Conservation (phyloP, 2,113 vertebrate genomes). For the Talpa occidentalis region DNA sequence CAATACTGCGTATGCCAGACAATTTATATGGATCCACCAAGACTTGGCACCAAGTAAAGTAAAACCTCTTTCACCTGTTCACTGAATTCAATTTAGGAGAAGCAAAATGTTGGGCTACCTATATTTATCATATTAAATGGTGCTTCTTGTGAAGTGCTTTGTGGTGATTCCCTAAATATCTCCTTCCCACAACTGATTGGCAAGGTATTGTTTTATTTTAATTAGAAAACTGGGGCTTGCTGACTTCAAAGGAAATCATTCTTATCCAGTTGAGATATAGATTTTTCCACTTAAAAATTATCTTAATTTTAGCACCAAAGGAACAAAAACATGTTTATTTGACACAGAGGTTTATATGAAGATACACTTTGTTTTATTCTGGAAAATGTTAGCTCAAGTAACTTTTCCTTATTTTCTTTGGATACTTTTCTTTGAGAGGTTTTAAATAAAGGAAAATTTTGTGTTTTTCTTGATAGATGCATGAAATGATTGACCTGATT, state of each 20-base stretch:
- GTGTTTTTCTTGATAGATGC: constrained; percentile 12
- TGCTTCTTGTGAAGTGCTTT: constrained; percentile 20
- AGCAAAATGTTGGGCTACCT: constrained; percentile 41
- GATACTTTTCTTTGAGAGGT: background rate
- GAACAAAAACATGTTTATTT: constrained; percentile 41
- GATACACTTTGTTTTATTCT: background rate
- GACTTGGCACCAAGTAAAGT: constrained; percentile 47
- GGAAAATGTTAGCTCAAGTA: background rate
- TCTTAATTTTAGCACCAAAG: constrained; percentile 12
- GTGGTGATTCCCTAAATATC: constrained; percentile 59
- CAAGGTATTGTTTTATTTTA: constrained; percentile 75
- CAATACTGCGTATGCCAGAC: constrained; percentile 8
- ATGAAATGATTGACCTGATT: background rate
- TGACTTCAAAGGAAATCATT: constrained; percentile 42
- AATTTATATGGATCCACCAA: constrained; percentile 53
- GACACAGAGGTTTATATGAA: constrained; percentile 35
- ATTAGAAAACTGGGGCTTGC: constrained; percentile 57
- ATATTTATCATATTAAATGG: constrained; percentile 59
- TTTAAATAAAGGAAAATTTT: background rate
- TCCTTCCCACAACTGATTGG: constrained; percentile 39
- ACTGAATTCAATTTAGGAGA: constrained; percentile 50
- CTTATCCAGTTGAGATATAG: background rate
- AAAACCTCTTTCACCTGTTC: constrained; percentile 5
- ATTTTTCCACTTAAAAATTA: constrained; percentile 39
- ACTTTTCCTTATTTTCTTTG: background rate